Evolutionary conservation across 2,797 vertebrate genomes (phyloP).

Genomic region (Oceanodroma leucorhoa): DNA sequence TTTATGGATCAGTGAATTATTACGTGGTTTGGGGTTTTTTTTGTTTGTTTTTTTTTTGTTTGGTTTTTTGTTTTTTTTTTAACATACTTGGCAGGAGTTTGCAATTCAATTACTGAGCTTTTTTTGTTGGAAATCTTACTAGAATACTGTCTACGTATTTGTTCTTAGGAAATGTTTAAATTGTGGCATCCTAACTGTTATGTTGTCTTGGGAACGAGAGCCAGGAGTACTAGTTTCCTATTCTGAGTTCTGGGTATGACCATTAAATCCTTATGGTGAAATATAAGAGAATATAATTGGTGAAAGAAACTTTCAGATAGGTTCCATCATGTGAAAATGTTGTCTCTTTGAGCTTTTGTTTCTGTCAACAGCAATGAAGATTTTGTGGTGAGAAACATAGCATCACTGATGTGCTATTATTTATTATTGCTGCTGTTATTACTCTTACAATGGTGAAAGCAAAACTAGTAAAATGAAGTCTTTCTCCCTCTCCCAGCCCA

Average conservation of each 20-base stretch:
- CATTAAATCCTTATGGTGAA: background rate
- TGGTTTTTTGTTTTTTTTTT: background rate
- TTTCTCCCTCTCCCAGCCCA: background rate
- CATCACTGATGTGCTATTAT: background rate
- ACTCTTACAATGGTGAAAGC: background rate
- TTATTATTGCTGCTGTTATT: background rate
- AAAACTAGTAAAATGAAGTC: background rate
- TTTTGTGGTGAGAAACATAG: background rate
- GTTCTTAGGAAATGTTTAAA: background rate
- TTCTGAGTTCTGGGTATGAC: background rate
- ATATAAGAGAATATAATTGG: background rate
- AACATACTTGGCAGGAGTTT: background rate
- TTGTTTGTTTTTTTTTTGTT: no score
- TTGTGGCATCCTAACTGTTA: background rate
- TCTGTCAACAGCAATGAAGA: background rate
- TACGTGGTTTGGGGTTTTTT: accelerated
- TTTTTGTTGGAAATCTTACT: background rate
- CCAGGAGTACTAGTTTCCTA: background rate
- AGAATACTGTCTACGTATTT: background rate
- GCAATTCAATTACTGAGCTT: background rate
- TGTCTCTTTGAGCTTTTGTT: background rate
- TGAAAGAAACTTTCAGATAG: background rate
- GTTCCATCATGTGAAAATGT: background rate
- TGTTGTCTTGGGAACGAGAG: background rate
- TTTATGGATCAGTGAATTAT: background rate